phyloP scores from a whole-genome alignment of 1,140 invertebrate genomes.

The Drosophila nasuta region DNA sequence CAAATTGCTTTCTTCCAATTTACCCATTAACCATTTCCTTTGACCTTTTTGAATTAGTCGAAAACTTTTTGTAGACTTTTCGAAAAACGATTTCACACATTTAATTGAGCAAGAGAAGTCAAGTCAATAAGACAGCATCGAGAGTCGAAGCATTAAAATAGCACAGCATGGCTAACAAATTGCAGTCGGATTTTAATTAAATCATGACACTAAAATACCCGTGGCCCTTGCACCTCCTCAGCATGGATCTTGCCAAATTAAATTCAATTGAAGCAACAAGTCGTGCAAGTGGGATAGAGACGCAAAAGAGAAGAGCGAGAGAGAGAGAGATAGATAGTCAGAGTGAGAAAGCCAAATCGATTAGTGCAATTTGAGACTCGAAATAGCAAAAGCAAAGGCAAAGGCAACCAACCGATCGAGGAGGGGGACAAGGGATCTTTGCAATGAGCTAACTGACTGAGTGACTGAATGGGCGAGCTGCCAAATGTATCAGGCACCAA shows the following conservation, averaged over 20 bases:
- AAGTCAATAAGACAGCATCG: constrained; percentile 37
- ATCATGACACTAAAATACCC: constrained; percentile 77
- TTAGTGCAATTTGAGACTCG: constrained; percentile 78
- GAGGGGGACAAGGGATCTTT: constrained; percentile 19
- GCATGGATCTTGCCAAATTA: constrained; percentile 62
- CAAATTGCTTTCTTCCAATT: too few relatives aligned
- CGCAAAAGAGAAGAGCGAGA: not conserved
- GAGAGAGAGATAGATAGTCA: constrained; percentile 4
- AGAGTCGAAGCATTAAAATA: constrained; percentile 63
- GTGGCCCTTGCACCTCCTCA: constrained; percentile 17
- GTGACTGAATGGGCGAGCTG: constrained; percentile 72
- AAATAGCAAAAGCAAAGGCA: constrained; percentile 68
- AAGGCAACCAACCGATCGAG: constrained; percentile 42
- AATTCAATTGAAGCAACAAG: constrained; percentile 71
- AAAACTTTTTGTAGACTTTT: constrained; percentile 29
- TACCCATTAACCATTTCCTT: constrained; percentile 5
- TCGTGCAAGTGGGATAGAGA: constrained; percentile 30
- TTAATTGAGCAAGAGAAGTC: constrained; percentile 30
- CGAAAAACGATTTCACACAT: constrained; percentile 64
- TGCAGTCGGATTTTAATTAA: constrained; percentile 70
- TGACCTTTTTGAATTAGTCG: not conserved
- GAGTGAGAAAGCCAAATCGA: constrained; percentile 56
- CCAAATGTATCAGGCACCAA: constrained; percentile 60
- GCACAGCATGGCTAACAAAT: constrained; percentile 52
- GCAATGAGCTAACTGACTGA: constrained; percentile 23